Evolutionary conservation across 2,888 invertebrate genomes (phyloP).

Genomic region (Scaptomyza caliginosa): DNA sequence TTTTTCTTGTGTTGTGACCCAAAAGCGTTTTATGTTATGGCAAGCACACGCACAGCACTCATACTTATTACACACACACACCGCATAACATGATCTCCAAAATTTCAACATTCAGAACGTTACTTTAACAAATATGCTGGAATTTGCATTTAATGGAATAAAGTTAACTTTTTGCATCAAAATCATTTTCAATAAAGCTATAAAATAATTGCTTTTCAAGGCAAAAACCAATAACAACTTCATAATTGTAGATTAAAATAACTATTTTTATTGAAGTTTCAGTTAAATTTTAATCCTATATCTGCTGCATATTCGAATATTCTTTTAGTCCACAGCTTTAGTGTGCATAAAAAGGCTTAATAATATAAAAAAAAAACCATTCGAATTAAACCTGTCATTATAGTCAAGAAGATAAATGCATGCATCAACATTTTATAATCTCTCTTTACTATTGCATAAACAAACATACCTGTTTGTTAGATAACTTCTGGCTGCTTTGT

Average conservation of each 20-base stretch:
- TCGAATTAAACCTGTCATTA: not conserved
- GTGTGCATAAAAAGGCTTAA: not conserved
- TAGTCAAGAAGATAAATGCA: not conserved
- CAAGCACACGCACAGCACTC: constrained; percentile 59
- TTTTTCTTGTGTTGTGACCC: constrained; percentile 30
- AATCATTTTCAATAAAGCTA: not conserved
- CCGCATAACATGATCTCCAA: constrained; percentile 2
- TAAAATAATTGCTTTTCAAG: not conserved
- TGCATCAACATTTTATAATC: no score
- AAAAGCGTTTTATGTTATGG: constrained; percentile 61
- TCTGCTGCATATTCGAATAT: not conserved
- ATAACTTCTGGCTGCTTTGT: constrained; percentile 11
- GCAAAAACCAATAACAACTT: not conserved
- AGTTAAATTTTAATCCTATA: no score
- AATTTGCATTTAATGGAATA: constrained; percentile 9
- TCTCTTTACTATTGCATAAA: no score
- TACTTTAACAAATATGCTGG: constrained; percentile 60
- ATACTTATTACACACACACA: not conserved
- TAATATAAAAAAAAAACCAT: not conserved
- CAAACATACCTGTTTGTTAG: no score
- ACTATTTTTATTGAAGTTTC: no score
- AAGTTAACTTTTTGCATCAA: not conserved
- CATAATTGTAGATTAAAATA: not conserved
- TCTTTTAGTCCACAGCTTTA: not conserved
- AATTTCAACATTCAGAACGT: constrained; percentile 6